A percentile compares a stretch with the other conserved stretches of the same genome.
Evolutionary conservation across 2,888 invertebrate genomes (phyloP).

Genomic region (Dryococelus australis): DNA sequence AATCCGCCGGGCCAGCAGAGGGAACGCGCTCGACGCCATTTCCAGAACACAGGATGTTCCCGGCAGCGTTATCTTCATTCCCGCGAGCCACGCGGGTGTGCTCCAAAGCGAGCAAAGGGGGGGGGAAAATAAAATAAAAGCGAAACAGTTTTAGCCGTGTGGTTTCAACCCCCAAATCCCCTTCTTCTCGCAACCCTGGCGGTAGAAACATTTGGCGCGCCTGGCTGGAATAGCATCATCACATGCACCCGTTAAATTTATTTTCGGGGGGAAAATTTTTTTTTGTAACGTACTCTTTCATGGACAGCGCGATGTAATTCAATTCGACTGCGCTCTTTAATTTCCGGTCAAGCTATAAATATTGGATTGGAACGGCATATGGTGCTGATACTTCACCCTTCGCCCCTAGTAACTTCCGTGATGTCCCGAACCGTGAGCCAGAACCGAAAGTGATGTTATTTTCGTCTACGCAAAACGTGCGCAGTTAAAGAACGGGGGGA

Average conservation of each 20-base stretch:
- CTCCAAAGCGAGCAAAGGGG: not conserved
- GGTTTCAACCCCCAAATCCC: too few relatives aligned
- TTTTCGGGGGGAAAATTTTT: not conserved
- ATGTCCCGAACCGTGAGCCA: not conserved
- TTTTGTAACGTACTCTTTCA: not conserved
- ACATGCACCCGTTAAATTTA: not conserved
- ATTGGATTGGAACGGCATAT: not conserved
- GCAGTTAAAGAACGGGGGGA: not conserved
- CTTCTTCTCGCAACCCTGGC: not conserved
- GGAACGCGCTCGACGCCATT: not conserved
- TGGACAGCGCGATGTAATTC: not conserved
- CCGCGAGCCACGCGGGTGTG: not conserved
- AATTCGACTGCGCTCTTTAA: conserved; percentile 11
- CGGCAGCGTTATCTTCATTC: not conserved
- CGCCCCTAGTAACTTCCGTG: not conserved
- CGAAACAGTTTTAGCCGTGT: not conserved
- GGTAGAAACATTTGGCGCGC: not conserved
- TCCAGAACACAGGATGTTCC: not conserved
- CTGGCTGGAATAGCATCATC: not conserved
- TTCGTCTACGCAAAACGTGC: not conserved
- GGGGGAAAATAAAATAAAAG: not conserved
- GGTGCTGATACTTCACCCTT: not conserved
- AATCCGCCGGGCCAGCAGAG: not conserved
- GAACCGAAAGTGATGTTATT: not conserved
- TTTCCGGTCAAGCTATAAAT: conserved; percentile 11